These are phyloP conservation scores for Acanthis flammea DNA, from an alignment of 2,797 vertebrate genomes.

Conservation along the genomic window DNA sequence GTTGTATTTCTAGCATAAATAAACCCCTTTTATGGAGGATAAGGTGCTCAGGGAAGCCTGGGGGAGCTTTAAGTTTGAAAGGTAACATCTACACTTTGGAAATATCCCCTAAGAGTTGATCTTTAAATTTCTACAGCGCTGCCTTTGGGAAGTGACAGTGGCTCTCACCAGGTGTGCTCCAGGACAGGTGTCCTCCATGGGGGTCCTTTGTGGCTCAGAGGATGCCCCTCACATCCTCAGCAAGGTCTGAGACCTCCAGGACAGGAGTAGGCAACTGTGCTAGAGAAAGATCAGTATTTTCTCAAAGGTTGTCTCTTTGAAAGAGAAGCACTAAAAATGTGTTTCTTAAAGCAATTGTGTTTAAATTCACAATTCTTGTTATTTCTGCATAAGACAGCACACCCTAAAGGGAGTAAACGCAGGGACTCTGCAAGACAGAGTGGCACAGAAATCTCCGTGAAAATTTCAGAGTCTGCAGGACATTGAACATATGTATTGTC, in stretches of 20 bases:
- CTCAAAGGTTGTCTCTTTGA: background rate
- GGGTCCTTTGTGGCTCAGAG: background rate
- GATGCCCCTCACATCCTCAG: background rate
- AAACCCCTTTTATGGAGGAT: background rate
- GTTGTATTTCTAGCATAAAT: background rate
- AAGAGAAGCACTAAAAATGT: background rate
- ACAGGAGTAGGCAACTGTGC: background rate
- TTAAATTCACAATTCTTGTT: background rate
- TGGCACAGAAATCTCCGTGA: background rate
- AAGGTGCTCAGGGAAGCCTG: background rate
- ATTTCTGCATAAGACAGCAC: background rate
- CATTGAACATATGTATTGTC: background rate
- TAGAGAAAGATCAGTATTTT: background rate
- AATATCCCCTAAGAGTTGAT: background rate
- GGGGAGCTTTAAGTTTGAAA: background rate
- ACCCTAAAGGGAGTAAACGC: background rate
- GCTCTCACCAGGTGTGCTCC: background rate
- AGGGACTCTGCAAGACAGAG: background rate
- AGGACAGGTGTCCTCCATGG: background rate
- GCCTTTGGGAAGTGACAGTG: background rate
- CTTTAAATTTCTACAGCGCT: background rate
- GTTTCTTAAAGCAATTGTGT: background rate
- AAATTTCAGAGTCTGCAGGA: background rate
- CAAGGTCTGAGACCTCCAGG: background rate
- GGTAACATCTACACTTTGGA: accelerated